Conservation (phyloP, 2,113 vertebrate species). For the Rhinolophus sinicus region DNA sequence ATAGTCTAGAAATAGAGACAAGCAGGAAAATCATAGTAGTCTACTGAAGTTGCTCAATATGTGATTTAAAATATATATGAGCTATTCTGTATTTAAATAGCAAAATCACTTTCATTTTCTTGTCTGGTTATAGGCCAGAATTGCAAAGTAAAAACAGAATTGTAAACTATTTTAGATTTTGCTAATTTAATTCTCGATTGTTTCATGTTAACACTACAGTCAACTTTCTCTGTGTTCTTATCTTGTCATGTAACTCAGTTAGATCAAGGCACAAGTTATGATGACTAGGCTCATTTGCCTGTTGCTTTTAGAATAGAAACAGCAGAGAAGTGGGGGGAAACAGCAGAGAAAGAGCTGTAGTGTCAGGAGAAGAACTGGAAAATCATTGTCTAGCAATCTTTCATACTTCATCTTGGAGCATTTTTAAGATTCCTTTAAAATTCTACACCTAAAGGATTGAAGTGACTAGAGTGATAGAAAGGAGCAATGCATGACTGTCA, state of each 20-base stretch:
- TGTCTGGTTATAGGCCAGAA: conserved; percentile 51
- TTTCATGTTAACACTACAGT: conserved; percentile 54
- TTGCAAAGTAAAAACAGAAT: conserved; percentile 64
- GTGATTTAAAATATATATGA: conserved; percentile 57
- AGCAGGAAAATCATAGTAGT: background rate
- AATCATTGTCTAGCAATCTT: rapidly evolving
- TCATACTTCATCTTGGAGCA: background rate
- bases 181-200: conserved; percentile 37
- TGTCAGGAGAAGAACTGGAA: background rate
- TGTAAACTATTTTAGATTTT: conserved; percentile 68
- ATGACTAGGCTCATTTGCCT: conserved; percentile 18
- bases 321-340: background rate
- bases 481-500: background rate
- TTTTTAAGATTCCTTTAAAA: conserved; percentile 21
- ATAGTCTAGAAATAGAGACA: background rate
- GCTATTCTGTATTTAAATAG: background rate
- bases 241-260: conserved; percentile 62
- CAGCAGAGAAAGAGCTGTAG: background rate
- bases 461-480: background rate
- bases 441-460: background rate
- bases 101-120: conserved; percentile 63
- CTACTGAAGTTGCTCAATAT: conserved; percentile 16
- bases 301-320: conserved; percentile 27
- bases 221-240: conserved; percentile 27
- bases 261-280: background rate